phyloP scores from a whole-genome alignment of 2,888 invertebrate species.

The Drosophila picticornis region DNA sequence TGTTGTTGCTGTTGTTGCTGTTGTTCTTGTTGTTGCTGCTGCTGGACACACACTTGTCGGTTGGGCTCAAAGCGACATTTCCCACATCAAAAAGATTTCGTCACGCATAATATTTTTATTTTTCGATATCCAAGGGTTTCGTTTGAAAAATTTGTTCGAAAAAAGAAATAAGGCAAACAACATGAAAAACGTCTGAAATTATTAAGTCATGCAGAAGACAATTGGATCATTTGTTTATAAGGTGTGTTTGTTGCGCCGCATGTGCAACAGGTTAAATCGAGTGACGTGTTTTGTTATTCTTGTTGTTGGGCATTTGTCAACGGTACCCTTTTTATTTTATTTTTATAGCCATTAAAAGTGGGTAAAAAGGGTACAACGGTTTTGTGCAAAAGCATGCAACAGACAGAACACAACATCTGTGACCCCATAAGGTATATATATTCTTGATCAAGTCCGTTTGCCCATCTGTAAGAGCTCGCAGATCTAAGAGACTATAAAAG shows the following conservation, averaged over 20 bases:
- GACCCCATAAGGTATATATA: not conserved
- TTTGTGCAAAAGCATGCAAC: not conserved
- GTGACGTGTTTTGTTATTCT: constrained; percentile 51
- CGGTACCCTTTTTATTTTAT: constrained; percentile 49
- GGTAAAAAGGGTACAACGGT: not conserved
- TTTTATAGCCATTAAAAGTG: not conserved
- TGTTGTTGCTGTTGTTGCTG: constrained; percentile 41
- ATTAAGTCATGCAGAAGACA: constrained; percentile 81
- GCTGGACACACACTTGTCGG: constrained; percentile 80
- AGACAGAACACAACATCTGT: not conserved
- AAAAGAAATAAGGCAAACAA: constrained; percentile 11
- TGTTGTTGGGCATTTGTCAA: constrained; percentile 63
- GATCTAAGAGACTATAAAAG: not conserved
- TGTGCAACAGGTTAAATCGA: constrained; percentile 75
- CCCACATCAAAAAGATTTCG: constrained; percentile 83
- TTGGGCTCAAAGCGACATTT: constrained; percentile 79
- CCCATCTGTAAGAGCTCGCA: not conserved
- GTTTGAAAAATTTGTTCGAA: constrained; percentile 64
- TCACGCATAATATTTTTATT: constrained; percentile 73
- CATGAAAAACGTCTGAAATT: constrained; percentile 48
- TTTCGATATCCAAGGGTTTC: constrained; percentile 49
- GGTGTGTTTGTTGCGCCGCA: constrained; percentile 64
- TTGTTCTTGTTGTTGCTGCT: constrained; percentile 46
- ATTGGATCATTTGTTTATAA: constrained; percentile 79
- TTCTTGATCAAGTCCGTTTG: not conserved